phyloP scores from a whole-genome alignment of 2,888 invertebrate genomes.

The Ephialtes manifestator region DNA sequence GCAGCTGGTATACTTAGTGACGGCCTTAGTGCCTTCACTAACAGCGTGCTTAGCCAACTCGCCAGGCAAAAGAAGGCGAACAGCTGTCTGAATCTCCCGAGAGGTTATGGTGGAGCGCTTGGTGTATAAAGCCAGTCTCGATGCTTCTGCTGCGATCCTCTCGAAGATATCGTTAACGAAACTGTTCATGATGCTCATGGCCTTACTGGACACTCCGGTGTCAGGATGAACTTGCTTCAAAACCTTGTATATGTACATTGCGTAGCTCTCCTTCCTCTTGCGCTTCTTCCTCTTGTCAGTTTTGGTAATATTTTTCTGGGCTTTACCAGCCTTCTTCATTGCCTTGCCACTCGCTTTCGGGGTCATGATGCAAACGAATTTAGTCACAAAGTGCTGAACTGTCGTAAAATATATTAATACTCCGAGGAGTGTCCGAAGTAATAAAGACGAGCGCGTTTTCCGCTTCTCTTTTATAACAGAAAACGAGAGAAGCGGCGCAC shows the following conservation, averaged over 20 bases:
- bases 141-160: slow-evolving; percentile 79
- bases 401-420: not conserved
- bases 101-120: slow-evolving; percentile 67
- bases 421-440: not conserved
- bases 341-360: slow-evolving; percentile 3
- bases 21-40: slow-evolving; percentile 56
- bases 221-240: too few species aligned
- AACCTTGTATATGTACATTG: too few species aligned
- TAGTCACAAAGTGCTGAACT: not conserved
- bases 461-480: too few species aligned
- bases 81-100: slow-evolving; percentile 64
- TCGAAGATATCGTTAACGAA: slow-evolving; percentile 80
- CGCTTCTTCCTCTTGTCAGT: slow-evolving; percentile 82
- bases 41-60: slow-evolving; percentile 56
- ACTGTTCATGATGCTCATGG: too few species aligned
- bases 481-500: too few species aligned
- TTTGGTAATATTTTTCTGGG: slow-evolving; percentile 7
- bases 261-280: slow-evolving; percentile 85
- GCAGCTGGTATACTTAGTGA: slow-evolving; percentile 64
- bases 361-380: not conserved
- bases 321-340: not conserved
- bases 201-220: too few species aligned
- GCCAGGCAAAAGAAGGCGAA: slow-evolving; percentile 53
- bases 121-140: slow-evolving; percentile 77
- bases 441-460: not conserved